Base-by-base conservation (phyloP, 2,113 vertebrate genomes). In the Dipodomys ordii region DNA sequence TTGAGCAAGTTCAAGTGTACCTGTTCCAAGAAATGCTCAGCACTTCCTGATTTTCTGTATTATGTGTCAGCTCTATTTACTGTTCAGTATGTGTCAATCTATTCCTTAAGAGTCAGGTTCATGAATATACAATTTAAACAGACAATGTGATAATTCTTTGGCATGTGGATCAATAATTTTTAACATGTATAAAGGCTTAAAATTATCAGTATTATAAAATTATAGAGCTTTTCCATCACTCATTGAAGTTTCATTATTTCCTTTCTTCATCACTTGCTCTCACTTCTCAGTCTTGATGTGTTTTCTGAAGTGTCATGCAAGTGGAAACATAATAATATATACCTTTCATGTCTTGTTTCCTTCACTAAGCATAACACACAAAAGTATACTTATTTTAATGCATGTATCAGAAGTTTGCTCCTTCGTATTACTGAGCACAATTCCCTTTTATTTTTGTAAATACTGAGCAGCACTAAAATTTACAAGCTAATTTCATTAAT, bases 261-360 rank as follows among this genome's bases (percentile, higher is more conserved):
- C 20, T 23, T 69, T 86, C 68, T 44, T 7, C 13, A 53, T 49
- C 49, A 49, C 49, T 49, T 49, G 3, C 15, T 57, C 53, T 16
- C 3, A 57, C 53, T 57, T 57, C 53, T 57, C 53, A 16, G 18
- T 67, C 12, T 46, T 90, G n/a, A 23, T 30, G 10, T 44, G 2
- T 39, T 84, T 87, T 62, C 19, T 93, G 46, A 44, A 91, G 35
- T 88, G 23, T 81, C 30, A 87, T n/a, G 35, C n/a, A 84, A 69
- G 64, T 89, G 62, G 30, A 86, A 81, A 81, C 18, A 60, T 53
- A 16, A 4, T n/a, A 64, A 67, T 53, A n/a, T n/a, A 3, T 28
- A 76, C 49, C 18, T 62, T 91, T 49, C 62, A 19, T 30, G 19
- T 35, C 35, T 73, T 25, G 27, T 25, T 79, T 79, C 57, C 67